A percentile compares a stretch with the other conserved stretches of the same genome.
These are phyloP conservation scores for Orthosia gracilis DNA, from an alignment of 2,888 invertebrate species.

Conservation along the genomic window DNA sequence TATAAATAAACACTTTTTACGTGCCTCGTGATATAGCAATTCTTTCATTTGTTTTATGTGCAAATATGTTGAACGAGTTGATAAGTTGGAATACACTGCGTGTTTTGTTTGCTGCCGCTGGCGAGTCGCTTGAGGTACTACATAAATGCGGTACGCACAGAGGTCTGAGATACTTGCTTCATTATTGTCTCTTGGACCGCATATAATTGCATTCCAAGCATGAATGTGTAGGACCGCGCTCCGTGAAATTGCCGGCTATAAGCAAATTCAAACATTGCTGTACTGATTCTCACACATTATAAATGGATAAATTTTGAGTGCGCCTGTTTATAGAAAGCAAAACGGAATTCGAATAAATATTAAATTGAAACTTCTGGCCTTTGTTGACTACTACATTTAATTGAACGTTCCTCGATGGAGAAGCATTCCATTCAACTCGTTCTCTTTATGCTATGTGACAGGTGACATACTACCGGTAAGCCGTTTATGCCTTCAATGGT, in stretches of 20 bases:
- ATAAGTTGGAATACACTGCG: slow-evolving; percentile 44
- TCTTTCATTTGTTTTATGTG: slow-evolving; percentile 40
- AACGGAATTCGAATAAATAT: slow-evolving; percentile 44
- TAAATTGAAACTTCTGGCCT: slow-evolving; percentile 47
- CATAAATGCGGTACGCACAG: slow-evolving; percentile 40
- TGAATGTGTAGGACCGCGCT: slow-evolving; percentile 51
- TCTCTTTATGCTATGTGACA: slow-evolving; percentile 80
- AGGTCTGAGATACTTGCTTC: slow-evolving; percentile 59
- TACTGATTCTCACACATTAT: slow-evolving; percentile 60
- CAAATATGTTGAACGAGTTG: slow-evolving; percentile 46
- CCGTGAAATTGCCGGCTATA: slow-evolving; percentile 52
- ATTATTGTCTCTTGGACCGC: slow-evolving; percentile 63
- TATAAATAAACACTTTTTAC: slow-evolving; percentile 61
- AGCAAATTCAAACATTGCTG: slow-evolving; percentile 46
- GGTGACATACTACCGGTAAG: slow-evolving; percentile 84
- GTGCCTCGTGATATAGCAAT: slow-evolving; percentile 25
- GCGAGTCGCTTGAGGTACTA: slow-evolving; percentile 25
- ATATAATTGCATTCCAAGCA: slow-evolving; percentile 62
- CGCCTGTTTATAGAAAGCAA: slow-evolving; percentile 57
- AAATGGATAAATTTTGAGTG: slow-evolving; percentile 52
- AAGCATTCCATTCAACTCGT: slow-evolving; percentile 76
- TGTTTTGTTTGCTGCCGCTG: slow-evolving; percentile 32
- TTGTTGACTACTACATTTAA: slow-evolving; percentile 59
- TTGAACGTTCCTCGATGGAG: slow-evolving; percentile 43
- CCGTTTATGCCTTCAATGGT: slow-evolving; percentile 79